Evolutionary conservation across 2,113 vertebrate species (phyloP).

Genomic region (Perccottus glenii): DNA sequence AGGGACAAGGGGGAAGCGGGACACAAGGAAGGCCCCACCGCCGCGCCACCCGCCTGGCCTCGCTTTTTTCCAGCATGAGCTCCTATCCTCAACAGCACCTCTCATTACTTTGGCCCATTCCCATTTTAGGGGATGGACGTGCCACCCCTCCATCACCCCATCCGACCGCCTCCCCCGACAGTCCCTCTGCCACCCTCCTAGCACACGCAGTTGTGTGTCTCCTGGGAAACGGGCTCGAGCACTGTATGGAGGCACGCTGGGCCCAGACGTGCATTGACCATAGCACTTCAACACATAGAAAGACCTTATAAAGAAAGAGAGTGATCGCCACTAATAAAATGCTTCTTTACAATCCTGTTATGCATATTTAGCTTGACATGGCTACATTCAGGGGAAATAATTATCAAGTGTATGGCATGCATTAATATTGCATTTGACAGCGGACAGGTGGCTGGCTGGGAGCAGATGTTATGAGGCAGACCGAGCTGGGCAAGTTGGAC

Average conservation of each 20-base stretch:
- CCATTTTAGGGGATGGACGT: slow-evolving; percentile 51
- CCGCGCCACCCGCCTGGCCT: slow-evolving; percentile 76
- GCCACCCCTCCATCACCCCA: slow-evolving; percentile 61
- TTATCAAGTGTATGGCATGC: slow-evolving; percentile 69
- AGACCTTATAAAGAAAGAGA: slow-evolving; percentile 58
- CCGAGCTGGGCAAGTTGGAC: slow-evolving; percentile 17
- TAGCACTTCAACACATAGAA: slow-evolving; percentile 57
- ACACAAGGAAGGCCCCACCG: slow-evolving; percentile 77
- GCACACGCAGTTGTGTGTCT: slow-evolving; percentile 76
- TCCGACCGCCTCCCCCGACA: slow-evolving; percentile 41
- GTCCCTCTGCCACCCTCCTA: slow-evolving; percentile 75
- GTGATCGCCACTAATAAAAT: slow-evolving; percentile 70
- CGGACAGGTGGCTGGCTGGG: slow-evolving; percentile 73
- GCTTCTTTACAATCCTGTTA: slow-evolving; percentile 63
- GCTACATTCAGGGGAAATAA: slow-evolving; percentile 70
- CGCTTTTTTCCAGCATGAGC: slow-evolving; percentile 58
- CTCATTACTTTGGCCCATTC: slow-evolving; percentile 66
- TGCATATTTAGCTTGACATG: slow-evolving; percentile 67
- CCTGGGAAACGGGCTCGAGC: slow-evolving; percentile 68
- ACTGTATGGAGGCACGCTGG: slow-evolving; percentile 66
- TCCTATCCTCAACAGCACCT: slow-evolving; percentile 61
- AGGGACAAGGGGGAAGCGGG: slow-evolving; percentile 70
- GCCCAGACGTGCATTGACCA: slow-evolving; percentile 37
- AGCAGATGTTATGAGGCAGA: slow-evolving; percentile 71
- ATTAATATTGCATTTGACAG: slow-evolving; percentile 75